Conservation (phyloP, 1,140 invertebrate genomes). For the Lerema accius region DNA sequence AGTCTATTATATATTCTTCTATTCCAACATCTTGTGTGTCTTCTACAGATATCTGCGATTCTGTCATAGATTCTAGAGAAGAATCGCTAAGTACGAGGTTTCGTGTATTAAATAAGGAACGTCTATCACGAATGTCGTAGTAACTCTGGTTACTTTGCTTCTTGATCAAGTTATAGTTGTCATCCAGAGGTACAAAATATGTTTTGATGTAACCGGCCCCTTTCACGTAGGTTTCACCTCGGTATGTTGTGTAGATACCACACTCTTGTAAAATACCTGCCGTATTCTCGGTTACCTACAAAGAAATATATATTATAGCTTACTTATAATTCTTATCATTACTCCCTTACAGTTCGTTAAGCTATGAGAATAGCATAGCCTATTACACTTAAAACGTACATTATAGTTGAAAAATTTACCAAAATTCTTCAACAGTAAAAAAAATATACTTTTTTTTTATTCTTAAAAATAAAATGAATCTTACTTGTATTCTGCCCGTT, state of each 20-base stretch:
- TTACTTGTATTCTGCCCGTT: constrained; percentile 90
- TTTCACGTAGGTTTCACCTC: constrained; percentile 89
- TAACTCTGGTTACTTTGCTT: constrained; percentile 53
- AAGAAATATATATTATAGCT: too few relatives aligned
- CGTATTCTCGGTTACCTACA: constrained; percentile 88
- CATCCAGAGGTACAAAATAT: constrained; percentile 88
- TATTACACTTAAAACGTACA: too few relatives aligned
- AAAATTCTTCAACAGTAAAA: too few relatives aligned
- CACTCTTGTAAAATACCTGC: constrained; percentile 87
- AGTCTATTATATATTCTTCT: constrained; percentile 31
- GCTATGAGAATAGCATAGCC: too few relatives aligned
- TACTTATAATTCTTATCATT: too few relatives aligned
- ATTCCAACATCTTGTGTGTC: constrained; percentile 6
- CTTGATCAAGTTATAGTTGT: constrained; percentile 83
- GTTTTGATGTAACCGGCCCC: constrained; percentile 89
- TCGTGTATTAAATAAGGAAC: constrained; percentile 40
- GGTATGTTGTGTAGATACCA: constrained; percentile 86
- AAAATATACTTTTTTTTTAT: too few relatives aligned
- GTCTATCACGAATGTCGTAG: constrained; percentile 42
- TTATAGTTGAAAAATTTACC: too few relatives aligned
- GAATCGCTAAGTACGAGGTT: constrained; percentile 38
- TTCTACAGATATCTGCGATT: constrained; percentile 18
- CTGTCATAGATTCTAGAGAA: constrained; percentile 14
- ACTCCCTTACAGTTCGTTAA: too few relatives aligned
- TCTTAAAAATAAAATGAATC: too few relatives aligned